phyloP scores from a whole-genome alignment of 2,888 invertebrate species.

The Sphaerophoria taeniata region DNA sequence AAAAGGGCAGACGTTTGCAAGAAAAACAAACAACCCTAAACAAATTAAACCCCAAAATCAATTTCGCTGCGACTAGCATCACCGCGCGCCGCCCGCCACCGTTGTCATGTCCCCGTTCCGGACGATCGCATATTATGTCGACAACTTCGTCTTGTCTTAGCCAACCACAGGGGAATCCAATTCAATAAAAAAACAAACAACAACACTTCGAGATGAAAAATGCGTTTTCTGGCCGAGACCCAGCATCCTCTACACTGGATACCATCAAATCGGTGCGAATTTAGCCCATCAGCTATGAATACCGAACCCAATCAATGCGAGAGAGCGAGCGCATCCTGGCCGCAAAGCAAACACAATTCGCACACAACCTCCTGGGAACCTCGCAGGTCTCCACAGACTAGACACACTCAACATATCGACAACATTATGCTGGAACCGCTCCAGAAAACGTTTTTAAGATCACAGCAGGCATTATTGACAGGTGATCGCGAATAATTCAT shows the following conservation, averaged over 20 bases:
- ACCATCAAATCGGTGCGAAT: constrained; percentile 69
- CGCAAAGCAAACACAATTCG: neutral
- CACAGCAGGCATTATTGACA: constrained; percentile 78
- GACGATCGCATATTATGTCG: constrained; percentile 8
- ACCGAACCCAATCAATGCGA: constrained; percentile 57
- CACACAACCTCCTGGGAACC: neutral
- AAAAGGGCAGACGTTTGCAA: constrained; percentile 58
- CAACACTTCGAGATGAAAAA: constrained; percentile 9
- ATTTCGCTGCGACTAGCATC: constrained; percentile 48
- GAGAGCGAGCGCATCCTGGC: neutral
- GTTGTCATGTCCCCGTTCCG: neutral
- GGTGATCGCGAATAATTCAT: constrained; percentile 79
- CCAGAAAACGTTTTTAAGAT: constrained; percentile 76
- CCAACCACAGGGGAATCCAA: constrained; percentile 62
- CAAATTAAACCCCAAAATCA: constrained; percentile 72
- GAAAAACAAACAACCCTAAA: constrained; percentile 71
- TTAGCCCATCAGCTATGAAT: constrained; percentile 54
- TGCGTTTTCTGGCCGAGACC: constrained; percentile 36
- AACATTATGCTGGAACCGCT: constrained; percentile 20
- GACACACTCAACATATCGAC: constrained; percentile 4
- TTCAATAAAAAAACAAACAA: constrained; percentile 31
- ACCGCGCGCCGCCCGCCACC: neutral
- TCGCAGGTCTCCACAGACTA: too few relatives aligned
- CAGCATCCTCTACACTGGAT: constrained; percentile 35
- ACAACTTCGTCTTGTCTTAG: neutral